phyloP scores from a whole-genome alignment of 2,797 vertebrate species.

The Yasuhikotakia modesta region DNA sequence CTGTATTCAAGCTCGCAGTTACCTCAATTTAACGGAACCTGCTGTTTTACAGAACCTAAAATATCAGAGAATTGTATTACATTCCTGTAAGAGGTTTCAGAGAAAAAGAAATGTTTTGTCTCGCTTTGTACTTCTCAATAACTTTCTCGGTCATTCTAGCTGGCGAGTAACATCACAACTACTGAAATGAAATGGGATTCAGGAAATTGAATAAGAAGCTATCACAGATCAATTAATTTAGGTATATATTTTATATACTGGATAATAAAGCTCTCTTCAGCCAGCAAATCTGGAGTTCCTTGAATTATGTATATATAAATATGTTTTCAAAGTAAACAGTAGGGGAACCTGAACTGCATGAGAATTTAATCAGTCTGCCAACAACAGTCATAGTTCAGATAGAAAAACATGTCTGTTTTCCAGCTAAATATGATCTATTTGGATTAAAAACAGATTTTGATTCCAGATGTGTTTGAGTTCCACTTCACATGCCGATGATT shows the following conservation, averaged over 20 bases:
- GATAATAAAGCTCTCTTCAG: slow-evolving; percentile 14
- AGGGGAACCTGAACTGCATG: slow-evolving; percentile 47
- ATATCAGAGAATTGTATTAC: background rate
- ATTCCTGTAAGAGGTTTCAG: slow-evolving; percentile 10
- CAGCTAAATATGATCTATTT: slow-evolving; percentile 47
- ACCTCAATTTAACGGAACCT: background rate
- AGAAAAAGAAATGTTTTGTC: slow-evolving; percentile 25
- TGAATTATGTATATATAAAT: slow-evolving; percentile 47
- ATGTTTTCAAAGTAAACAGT: slow-evolving; percentile 47
- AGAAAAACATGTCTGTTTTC: slow-evolving; percentile 44
- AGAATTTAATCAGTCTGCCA: slow-evolving; percentile 44
- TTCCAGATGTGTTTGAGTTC: slow-evolving; percentile 37
- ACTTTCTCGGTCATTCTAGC: slow-evolving; percentile 16
- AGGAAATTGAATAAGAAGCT: slow-evolving; percentile 32
- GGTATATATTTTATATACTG: slow-evolving; percentile 18
- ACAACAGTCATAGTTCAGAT: slow-evolving; percentile 42
- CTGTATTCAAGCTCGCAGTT: background rate
- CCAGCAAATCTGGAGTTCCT: slow-evolving; percentile 26
- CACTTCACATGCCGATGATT: slow-evolving; percentile 28
- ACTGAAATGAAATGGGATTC: slow-evolving; percentile 31
- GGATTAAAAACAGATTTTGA: slow-evolving; percentile 38
- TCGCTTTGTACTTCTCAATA: slow-evolving; percentile 28
- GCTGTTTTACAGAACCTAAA: background rate
- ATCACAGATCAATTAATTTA: slow-evolving; percentile 38
- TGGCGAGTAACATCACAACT: slow-evolving; percentile 16